These are phyloP conservation scores for Spongilla lacustris DNA, from an alignment of 37 sponge, comb jelly and placozoan genomes.

Conservation along the genomic window DNA sequence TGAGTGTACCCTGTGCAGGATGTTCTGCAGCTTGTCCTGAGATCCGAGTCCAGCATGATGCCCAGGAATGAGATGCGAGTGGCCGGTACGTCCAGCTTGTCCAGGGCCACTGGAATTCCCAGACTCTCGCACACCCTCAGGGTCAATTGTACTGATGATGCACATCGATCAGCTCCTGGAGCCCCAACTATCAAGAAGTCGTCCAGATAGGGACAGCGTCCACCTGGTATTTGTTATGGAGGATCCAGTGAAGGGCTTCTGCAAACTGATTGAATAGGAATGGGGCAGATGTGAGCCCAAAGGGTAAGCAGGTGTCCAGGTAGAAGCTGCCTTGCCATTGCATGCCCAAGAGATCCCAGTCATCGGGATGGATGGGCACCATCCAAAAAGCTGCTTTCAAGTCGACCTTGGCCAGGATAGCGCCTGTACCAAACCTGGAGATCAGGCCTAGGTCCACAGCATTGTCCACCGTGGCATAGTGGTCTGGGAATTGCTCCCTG, in stretches of 20 bases:
- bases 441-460: slow-evolving; percentile 8
- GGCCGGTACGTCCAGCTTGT: background rate
- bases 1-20: background rate
- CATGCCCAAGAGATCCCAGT: slow-evolving; percentile 46
- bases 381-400: slow-evolving; percentile 48
- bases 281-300: slow-evolving; percentile 26
- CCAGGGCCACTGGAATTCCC: background rate
- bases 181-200: slow-evolving; percentile 17
- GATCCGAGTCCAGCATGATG: background rate
- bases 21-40: background rate
- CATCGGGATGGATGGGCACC: slow-evolving; percentile 28
- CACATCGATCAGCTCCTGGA: background rate
- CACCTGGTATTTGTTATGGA: background rate
- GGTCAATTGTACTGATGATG: background rate
- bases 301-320: slow-evolving; percentile 17
- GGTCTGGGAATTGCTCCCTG: slow-evolving; percentile 1
- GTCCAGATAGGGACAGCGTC: slow-evolving; percentile 15
- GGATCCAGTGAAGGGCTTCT: slow-evolving; percentile 29
- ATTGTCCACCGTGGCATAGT: slow-evolving; percentile 36
- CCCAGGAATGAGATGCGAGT: slow-evolving; percentile 12
- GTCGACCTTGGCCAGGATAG: slow-evolving; percentile 39
- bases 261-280: slow-evolving; percentile 33
- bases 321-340: slow-evolving; percentile 23
- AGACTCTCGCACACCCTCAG: background rate
- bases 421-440: slow-evolving; percentile 4